Evolutionary conservation across 2,888 invertebrate species (phyloP), one percentile per base, ranked within the genome.

Genomic region (Ganaspis brasiliensis): DNA sequence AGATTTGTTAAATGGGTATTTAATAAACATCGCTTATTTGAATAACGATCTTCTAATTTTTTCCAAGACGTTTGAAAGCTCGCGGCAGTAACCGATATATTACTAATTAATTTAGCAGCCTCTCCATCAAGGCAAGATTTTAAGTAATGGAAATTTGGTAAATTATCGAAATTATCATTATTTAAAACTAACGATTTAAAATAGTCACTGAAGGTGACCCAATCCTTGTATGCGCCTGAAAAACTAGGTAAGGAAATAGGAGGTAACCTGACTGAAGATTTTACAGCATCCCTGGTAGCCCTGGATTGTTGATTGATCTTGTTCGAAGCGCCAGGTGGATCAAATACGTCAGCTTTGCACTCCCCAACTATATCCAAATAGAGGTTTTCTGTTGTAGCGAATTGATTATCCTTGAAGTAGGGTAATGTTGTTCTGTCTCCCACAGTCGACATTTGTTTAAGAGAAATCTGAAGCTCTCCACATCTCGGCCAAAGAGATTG

Each of bases 61-160:
- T 21, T 56, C 24, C 56, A 24, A 56, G 40, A 21, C 55, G 45
- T 40, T 14, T 63, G 37, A 19, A 74, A 74, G 31, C 55, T 63
- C 12, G 9, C 31, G 14, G 74, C 63, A 45, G 26, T 10, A 14
- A 59, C 45, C 19, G 19, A 10, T 24, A 73, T 9, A 45, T 59
- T 45, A 21, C 59, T 57, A 4, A 73, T 24, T 21, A 59, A 16
- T 24, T n/a, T 10, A 2, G 59, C 73, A 1, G 74, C 63, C 26
- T 63, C 74, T 21, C 74, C 55, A 74, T 63, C 63, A 24, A 63
- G 35, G 24, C 74, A 74, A 4, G 74, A 74, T 14, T 74, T 74
- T 14, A 74, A 40, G 21, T 74, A 63, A 24, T 67, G 67, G 14
- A 74, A 74, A 0, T 49, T 49, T 16, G 63, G 74, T 1, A 74